phyloP scores from a whole-genome alignment of 2,888 invertebrate species.

The Yponomeuta plumbellus region DNA sequence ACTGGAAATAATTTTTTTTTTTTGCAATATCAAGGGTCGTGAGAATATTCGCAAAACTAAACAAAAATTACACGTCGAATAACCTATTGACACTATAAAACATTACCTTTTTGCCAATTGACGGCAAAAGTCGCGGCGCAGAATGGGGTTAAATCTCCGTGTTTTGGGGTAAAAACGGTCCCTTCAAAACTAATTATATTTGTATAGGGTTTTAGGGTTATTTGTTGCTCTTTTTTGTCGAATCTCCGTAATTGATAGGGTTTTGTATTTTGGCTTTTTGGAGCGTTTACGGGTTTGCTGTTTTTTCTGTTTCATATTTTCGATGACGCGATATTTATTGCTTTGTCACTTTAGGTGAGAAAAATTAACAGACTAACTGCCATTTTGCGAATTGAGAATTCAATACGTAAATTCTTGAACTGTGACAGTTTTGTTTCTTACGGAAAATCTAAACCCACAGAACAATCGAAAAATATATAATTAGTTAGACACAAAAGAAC shows the following conservation, averaged over 20 bases:
- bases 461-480: too few relatives aligned
- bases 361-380: constrained; percentile 35
- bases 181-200: constrained; percentile 69
- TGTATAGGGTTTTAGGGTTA: constrained; percentile 59
- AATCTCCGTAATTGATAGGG: constrained; percentile 43
- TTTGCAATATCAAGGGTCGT: constrained; percentile 39
- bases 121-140: constrained; percentile 50
- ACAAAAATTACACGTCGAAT: constrained; percentile 56
- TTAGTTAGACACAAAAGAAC: too few relatives aligned
- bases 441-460: too few relatives aligned
- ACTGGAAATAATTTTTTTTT: too few relatives aligned
- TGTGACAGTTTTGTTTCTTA: too few relatives aligned
- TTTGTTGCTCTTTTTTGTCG: constrained; percentile 41
- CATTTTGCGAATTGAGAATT: background rate
- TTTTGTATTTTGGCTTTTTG: constrained; percentile 43
- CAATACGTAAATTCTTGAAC: too few relatives aligned
- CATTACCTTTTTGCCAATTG: constrained; percentile 56
- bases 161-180: constrained; percentile 68
- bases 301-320: constrained; percentile 18
- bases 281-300: constrained; percentile 32
- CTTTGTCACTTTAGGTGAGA: constrained; percentile 36
- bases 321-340: constrained; percentile 42
- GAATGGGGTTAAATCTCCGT: constrained; percentile 65
- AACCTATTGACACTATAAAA: constrained; percentile 60
- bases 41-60: constrained; percentile 41